Evolutionary conservation across 64 coral and sea anemone species (phyloP).

Genomic region (Pocillopora damicornis): DNA sequence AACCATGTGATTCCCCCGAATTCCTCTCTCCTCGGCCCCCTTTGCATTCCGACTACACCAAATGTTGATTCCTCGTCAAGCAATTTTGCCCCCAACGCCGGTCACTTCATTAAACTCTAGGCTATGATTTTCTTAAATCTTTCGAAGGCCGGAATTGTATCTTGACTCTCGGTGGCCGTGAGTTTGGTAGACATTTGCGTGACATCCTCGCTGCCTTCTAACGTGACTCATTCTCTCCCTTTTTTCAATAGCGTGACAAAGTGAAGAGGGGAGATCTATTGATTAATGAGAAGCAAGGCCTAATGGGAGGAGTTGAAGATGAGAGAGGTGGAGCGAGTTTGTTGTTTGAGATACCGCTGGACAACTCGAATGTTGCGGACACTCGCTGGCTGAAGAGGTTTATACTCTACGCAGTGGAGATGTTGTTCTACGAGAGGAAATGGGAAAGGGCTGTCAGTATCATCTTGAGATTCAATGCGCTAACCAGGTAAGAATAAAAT

Average conservation of each 20-base stretch:
- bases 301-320: slow-evolving; percentile 86
- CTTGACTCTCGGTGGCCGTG: too few species aligned
- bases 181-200: too few species aligned
- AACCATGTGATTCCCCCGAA: too few species aligned
- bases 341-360: slow-evolving; percentile 79
- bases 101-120: too few species aligned
- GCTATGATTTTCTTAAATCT: too few species aligned
- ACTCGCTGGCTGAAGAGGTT: slow-evolving; percentile 81
- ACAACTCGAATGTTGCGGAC: slow-evolving; percentile 68
- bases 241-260: slow-evolving; percentile 46
- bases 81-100: too few species aligned
- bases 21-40: too few species aligned
- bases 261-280: slow-evolving; percentile 78
- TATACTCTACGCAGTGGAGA: slow-evolving; percentile 68
- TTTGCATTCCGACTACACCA: too few species aligned
- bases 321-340: slow-evolving; percentile 90
- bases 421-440: slow-evolving; percentile 88
- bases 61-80: too few species aligned
- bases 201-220: background rate
- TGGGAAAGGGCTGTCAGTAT: slow-evolving; percentile 88
- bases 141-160: too few species aligned
- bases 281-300: slow-evolving; percentile 50
- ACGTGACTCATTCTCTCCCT: background rate
- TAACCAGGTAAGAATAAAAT: slow-evolving; percentile 57
- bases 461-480: slow-evolving; percentile 83